These are phyloP conservation scores for Parelbella ahira DNA, from an alignment of 2,888 invertebrate genomes.

Conservation along the genomic window DNA sequence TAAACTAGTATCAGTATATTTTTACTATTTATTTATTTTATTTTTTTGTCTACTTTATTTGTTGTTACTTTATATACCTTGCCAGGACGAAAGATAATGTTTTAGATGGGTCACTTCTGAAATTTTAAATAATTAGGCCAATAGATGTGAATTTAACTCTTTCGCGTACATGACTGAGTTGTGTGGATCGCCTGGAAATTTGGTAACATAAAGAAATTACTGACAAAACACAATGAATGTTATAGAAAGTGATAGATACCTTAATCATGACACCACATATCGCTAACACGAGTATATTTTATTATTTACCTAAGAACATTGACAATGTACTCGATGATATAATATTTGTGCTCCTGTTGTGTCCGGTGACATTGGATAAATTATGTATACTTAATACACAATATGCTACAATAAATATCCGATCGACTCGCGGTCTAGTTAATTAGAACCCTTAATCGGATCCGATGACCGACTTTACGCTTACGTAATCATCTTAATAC, in stretches of 20 bases:
- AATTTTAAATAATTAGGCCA: slow-evolving; percentile 21
- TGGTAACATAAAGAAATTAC: not conserved
- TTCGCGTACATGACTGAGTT: not conserved
- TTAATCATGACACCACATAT: slow-evolving; percentile 28
- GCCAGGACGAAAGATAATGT: slow-evolving; percentile 12
- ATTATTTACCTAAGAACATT: slow-evolving; percentile 65
- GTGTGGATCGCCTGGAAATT: not conserved
- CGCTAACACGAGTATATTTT: slow-evolving; percentile 54
- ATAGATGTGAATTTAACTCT: slow-evolving; percentile 27
- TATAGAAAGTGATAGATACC: slow-evolving; percentile 21
- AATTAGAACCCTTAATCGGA: slow-evolving; percentile 25
- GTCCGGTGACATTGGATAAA: slow-evolving; percentile 40
- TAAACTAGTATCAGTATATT: slow-evolving; percentile 41
- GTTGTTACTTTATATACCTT: slow-evolving; percentile 15
- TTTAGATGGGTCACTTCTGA: slow-evolving; percentile 7
- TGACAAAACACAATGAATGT: slow-evolving; percentile 1
- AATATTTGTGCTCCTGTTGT: slow-evolving; percentile 47
- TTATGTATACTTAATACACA: slow-evolving; percentile 29
- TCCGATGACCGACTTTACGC: slow-evolving; percentile 41
- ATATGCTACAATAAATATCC: slow-evolving; percentile 37
- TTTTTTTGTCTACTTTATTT: slow-evolving; percentile 22
- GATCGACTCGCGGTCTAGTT: slow-evolving; percentile 24
- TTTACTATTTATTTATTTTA: slow-evolving; percentile 43
- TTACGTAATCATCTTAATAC: slow-evolving; percentile 64
- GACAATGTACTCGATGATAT: slow-evolving; percentile 59